Evolutionary conservation across 2,888 invertebrate genomes (phyloP).

Genomic region (Atethmia centrago): DNA sequence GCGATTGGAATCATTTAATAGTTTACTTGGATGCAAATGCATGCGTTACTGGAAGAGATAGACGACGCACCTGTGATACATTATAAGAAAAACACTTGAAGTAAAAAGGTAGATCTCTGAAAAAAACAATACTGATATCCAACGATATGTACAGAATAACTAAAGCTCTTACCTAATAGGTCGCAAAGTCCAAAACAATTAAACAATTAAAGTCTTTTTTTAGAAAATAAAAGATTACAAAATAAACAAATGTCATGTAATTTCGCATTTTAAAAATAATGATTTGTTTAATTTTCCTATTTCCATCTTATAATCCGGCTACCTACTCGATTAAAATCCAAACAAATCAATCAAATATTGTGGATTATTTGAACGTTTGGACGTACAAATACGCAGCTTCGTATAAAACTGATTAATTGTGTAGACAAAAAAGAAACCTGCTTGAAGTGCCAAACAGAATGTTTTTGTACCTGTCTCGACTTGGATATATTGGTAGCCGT

Average conservation of each 20-base stretch:
- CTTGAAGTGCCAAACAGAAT: constrained; percentile 60
- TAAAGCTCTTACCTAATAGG: neutral
- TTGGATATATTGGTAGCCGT: constrained; percentile 63
- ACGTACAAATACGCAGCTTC: constrained; percentile 58
- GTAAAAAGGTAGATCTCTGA: no score
- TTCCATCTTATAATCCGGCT: constrained; percentile 15
- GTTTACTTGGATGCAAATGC: constrained; percentile 41
- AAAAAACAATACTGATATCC: neutral
- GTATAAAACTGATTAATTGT: constrained; percentile 64
- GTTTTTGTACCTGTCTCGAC: constrained; percentile 59
- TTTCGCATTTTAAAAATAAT: neutral
- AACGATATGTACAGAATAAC: neutral
- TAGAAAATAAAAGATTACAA: neutral
- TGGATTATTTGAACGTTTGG: constrained; percentile 46
- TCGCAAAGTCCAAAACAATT: neutral
- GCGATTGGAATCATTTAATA: constrained; percentile 68
- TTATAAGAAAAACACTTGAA: neutral
- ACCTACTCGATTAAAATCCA: constrained; percentile 46
- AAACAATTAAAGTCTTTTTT: neutral
- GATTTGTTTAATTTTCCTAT: neutral
- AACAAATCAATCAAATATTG: constrained; percentile 53
- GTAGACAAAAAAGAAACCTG: constrained; percentile 62
- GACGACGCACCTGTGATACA: neutral
- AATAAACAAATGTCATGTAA: neutral
- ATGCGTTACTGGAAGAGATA: constrained; percentile 53